Percentiles rank a stretch among this genome's conserved stretches.
These are phyloP conservation scores for Thamnophis elegans DNA, from an alignment of 2,797 vertebrate species.

Conservation along the genomic window DNA sequence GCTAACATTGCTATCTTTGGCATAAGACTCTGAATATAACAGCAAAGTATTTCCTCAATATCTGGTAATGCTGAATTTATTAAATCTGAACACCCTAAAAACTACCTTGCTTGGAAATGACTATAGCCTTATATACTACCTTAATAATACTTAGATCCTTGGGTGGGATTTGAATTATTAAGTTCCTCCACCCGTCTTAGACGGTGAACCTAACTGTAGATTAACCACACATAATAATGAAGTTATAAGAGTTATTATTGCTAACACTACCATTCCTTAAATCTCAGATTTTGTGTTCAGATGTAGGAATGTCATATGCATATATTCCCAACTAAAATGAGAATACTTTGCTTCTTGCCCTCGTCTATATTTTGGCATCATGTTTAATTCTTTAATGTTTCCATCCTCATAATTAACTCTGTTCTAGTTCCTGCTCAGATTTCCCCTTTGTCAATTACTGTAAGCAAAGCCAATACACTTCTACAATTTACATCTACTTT, in stretches of 20 bases:
- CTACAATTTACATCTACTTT: not conserved
- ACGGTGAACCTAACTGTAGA: not conserved
- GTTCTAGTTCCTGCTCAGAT: not conserved
- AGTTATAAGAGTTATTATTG: not conserved
- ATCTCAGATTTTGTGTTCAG: not conserved
- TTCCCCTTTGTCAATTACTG: not conserved
- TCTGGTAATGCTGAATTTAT: not conserved
- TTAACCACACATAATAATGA: not conserved
- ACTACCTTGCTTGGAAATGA: not conserved
- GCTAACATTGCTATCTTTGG: not conserved
- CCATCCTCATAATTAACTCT: not conserved
- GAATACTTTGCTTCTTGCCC: not conserved
- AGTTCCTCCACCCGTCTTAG: not conserved
- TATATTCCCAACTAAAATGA: not conserved
- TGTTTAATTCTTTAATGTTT: not conserved
- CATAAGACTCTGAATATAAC: not conserved
- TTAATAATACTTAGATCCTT: not conserved
- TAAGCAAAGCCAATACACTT: not conserved
- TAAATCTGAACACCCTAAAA: not conserved
- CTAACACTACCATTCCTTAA: not conserved
- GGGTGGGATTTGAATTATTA: not conserved
- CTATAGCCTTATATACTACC: not conserved
- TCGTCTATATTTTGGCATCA: not conserved
- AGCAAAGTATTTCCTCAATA: not conserved
- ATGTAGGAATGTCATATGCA: not conserved